Conservation (phyloP, 1,140 invertebrate genomes). For the Holotrichia oblita region DNA sequence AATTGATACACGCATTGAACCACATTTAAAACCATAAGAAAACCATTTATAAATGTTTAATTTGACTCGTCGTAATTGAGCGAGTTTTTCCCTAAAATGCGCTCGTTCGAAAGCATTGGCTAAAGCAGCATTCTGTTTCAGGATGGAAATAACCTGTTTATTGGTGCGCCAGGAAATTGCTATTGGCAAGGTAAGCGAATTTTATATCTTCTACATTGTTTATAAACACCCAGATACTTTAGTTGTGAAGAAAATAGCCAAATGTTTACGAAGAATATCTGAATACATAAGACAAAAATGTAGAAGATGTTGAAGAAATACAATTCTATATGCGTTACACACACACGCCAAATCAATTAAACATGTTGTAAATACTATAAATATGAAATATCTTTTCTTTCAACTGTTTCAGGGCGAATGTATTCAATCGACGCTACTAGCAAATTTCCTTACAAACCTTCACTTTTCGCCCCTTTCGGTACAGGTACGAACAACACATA, state of each 20-base stretch:
- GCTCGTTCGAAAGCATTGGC: too few species aligned
- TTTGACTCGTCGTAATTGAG: too few species aligned
- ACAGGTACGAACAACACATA: slow-evolving; percentile 46
- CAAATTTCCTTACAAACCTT: slow-evolving; percentile 57
- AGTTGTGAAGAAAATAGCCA: too few species aligned
- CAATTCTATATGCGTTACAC: too few species aligned
- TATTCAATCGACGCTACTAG: slow-evolving; percentile 59
- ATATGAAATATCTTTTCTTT: slow-evolving; percentile 26
- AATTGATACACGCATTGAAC: too few species aligned
- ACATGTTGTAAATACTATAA: slow-evolving; percentile 1
- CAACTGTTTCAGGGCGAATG: slow-evolving; percentile 60
- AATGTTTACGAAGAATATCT: too few species aligned
- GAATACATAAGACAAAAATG: too few species aligned
- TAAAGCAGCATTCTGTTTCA: slow-evolving; percentile 70
- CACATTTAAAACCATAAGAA: too few species aligned
- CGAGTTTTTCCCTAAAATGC: too few species aligned
- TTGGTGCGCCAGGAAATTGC: slow-evolving; percentile 94
- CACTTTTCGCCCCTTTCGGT: slow-evolving; percentile 56
- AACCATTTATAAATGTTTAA: too few species aligned
- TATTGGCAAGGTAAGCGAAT: slow-evolving; percentile 94
- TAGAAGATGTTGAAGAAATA: too few species aligned
- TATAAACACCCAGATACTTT: too few species aligned
- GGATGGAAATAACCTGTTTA: slow-evolving; percentile 85
- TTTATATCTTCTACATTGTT: slow-evolving; percentile 27
- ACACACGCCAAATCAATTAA: neutral